Evolutionary conservation across 2,797 vertebrate species (phyloP), one percentile per base, ranked within the genome.

Genomic region (Pristis pectinata): DNA sequence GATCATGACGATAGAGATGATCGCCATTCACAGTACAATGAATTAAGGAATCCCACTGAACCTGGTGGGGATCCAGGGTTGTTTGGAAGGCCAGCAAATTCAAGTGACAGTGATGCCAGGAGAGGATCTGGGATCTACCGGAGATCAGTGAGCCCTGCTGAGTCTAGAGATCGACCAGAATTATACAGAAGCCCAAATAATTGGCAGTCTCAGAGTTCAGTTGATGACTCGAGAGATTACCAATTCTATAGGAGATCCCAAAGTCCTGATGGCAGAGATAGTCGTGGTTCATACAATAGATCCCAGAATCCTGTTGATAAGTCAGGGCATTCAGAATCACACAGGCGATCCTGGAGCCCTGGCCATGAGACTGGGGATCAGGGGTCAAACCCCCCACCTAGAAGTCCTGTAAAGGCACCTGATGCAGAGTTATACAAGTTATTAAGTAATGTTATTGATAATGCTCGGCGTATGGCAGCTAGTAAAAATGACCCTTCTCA

Each of bases 371-470:
- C 41, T 27, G 53, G 92, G 70, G 92, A 94, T 94, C 92, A 74
- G 72, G 92, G 70, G 74, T 94, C 70, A 53, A 34, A 76, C 27
- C 27, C 67, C 11, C 15, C 67, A 94, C 13, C 92, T 6, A 34
- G 70, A 44, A 94, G 70, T 56, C 92, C 92, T 53, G 70, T 94
- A 49, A 76, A 94, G 67, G 70, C 24, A 76, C 67, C 13, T 49
- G 92, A 94, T 76, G 92, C 41, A 53, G 92, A 76, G 27, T 94
- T 94, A 53, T 94, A 74, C 92, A 94, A 94, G 49, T 74, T 94
- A 56, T 94, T 94, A 56, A 94, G 92, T 94, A 94, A 94, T 49
- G 92, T 94, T 76, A 94, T 94, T 94, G 59, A 91, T 91, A 94
- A 94, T 94, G 92, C 92, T 76, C 92, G 92, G 30, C 92, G 92